A percentile compares a stretch with the other conserved stretches of the same genome.
phyloP scores from a whole-genome alignment of 2,113 vertebrate genomes.

The Melanotaenia duboulayi region DNA sequence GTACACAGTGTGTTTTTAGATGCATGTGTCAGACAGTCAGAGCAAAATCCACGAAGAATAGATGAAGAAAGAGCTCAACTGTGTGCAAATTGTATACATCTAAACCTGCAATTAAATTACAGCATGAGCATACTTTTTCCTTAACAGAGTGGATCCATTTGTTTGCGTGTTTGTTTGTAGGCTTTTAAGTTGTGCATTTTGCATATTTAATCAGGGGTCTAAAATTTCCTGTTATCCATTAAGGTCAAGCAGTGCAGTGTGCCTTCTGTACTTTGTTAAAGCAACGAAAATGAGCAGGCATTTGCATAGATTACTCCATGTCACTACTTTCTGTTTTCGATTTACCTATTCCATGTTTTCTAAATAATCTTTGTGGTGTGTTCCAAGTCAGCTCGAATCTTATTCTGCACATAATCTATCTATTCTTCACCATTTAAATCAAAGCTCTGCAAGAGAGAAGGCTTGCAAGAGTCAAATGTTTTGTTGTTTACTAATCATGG shows the following conservation, averaged over 20 bases:
- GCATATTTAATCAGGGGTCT: conserved; percentile 32
- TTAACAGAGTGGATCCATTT: neutral
- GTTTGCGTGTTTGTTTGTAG: neutral
- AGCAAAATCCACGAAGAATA: conserved; percentile 9
- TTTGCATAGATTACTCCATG: conserved; percentile 64
- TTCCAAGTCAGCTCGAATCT: conserved; percentile 16
- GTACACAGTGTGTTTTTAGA: neutral
- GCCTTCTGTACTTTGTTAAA: conserved; percentile 67
- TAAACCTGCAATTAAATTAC: neutral
- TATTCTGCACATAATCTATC: neutral
- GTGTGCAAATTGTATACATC: neutral
- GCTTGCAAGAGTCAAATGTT: conserved; percentile 50
- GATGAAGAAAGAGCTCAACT: neutral
- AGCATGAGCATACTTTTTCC: neutral
- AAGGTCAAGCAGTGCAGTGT: conserved; percentile 25
- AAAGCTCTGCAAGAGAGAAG: conserved; percentile 23
- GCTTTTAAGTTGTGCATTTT: neutral
- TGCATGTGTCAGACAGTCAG: neutral
- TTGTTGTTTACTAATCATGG: conserved; percentile 51
- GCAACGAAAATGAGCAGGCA: conserved; percentile 69
- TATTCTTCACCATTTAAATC: conserved; percentile 13
- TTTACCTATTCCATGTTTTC: conserved; percentile 40
- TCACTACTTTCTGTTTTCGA: conserved; percentile 21
- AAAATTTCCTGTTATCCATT: conserved; percentile 60
- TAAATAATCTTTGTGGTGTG: conserved; percentile 18